A percentile compares a stretch with the other conserved stretches of the same genome.
Evolutionary conservation across 2,113 vertebrate species (phyloP).

Genomic region (Mobula hypostoma): DNA sequence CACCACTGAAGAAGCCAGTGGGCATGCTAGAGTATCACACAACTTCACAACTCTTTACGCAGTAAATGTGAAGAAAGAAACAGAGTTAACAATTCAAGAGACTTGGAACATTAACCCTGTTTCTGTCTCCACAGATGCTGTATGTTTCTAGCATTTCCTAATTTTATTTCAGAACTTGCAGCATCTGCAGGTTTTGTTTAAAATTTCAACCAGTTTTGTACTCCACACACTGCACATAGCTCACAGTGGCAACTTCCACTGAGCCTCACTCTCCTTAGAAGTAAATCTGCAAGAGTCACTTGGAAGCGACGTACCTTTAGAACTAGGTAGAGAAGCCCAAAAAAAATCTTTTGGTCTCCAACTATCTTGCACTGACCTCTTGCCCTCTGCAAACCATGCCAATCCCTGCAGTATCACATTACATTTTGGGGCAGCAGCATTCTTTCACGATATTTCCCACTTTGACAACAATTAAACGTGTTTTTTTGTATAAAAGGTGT

Average conservation of each 20-base stretch:
- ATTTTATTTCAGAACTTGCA: no score
- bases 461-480: background rate
- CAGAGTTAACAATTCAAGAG: no score
- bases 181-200: no score
- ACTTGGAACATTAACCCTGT: no score
- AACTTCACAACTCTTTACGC: no score
- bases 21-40: background rate
- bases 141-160: no score
- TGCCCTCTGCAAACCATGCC: background rate
- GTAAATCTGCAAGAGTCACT: background rate
- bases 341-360: background rate
- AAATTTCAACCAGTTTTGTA: background rate
- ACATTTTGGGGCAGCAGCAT: background rate
- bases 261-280: no score
- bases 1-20: background rate
- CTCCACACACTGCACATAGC: background rate
- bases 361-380: background rate
- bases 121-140: no score
- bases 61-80: no score
- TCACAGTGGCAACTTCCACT: background rate
- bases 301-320: background rate
- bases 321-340: background rate
- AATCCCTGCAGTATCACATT: background rate
- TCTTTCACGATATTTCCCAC: background rate
- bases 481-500: background rate